Conservation (phyloP, 2,113 vertebrate species). For the Tetraodon nigroviridis region DNA sequence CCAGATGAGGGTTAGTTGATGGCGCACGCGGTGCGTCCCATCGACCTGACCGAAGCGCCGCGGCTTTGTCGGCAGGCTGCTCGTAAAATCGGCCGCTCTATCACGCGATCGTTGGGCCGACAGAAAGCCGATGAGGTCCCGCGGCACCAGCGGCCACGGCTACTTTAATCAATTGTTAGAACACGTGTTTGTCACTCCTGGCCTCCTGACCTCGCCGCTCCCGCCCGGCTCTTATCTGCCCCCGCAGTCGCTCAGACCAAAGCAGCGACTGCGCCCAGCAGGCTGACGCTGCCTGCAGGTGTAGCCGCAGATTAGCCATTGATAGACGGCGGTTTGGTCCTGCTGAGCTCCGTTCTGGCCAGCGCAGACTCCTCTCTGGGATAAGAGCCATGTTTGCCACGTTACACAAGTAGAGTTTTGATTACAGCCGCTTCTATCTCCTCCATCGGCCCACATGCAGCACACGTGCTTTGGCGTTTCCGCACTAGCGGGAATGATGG, state of each 20-base stretch:
- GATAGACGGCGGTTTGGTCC: conserved; percentile 28
- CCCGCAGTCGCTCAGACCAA: conserved; percentile 34
- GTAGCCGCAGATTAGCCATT: conserved; percentile 28
- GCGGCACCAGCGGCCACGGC: conserved; percentile 20
- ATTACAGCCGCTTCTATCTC: conserved; percentile 65
- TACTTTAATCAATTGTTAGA: conserved; percentile 38
- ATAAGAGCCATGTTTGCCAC: conserved; percentile 62
- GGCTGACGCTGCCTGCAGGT: conserved; percentile 18
- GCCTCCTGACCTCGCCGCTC: conserved; percentile 23
- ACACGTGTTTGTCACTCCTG: conserved; percentile 31
- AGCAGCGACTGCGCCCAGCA: conserved; percentile 19
- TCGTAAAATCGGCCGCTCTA: conserved; percentile 30
- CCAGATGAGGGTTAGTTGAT: too few relatives aligned
- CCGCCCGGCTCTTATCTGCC: conserved; percentile 47
- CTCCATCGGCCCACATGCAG: conserved; percentile 32
- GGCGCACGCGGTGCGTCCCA: too few relatives aligned
- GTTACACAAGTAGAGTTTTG: conserved; percentile 65
- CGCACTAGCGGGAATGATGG: conserved; percentile 49
- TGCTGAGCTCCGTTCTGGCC: conserved; percentile 6
- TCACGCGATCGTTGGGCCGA: conserved; percentile 28
- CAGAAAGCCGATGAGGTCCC: conserved; percentile 24
- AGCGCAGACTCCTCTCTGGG: conserved; percentile 28
- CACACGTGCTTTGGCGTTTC: conserved; percentile 26
- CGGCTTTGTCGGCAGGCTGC: neutral
- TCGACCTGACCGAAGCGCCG: too few relatives aligned